Evolutionary conservation across 2,888 invertebrate species (phyloP), one percentile per base, ranked within the genome.

Genomic region (Trichogramma dendrolimi): DNA sequence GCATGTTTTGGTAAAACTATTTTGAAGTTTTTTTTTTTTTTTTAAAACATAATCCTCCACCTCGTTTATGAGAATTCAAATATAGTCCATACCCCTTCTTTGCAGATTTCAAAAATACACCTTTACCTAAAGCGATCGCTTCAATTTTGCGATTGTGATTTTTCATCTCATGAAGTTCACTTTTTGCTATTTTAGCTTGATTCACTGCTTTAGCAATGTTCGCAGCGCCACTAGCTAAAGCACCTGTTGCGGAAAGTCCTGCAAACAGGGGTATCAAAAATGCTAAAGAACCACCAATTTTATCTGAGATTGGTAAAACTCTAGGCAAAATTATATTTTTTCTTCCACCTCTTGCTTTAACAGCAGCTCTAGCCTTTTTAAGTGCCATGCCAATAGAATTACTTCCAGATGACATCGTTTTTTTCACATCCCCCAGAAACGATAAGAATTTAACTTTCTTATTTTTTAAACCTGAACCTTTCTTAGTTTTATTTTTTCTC

Each of bases 111-210:
- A 68, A 38, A 46, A 66, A 60, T 10, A 72, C 59, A 41, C 71
- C 70, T 42, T 67, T 62, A 5, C 70, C 71, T 5, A 75, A 57
- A 39, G 72, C 74, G 49, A 76, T 74, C 50, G 72, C 67, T 71
- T 79, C 78, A 74, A 78, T 77, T n/a, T 64, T 66, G 66, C 69
- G 62, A 67, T 79, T 79, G 63, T 76, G 77, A 5, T 75, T 68
- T 55, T 69, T 58, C 39, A 64, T 68, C 68, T 79, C 76, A 14
- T 67, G 61, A 46, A 75, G 66, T 64, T 71, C 60, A 65, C 73
- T 65, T 69, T 70, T 67, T 6, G 75, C 75, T 52, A 56, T 61
- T 63, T 72, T 74, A 4, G 73, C 70, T 57, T 75, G 69, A 64
- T 74, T 75, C n/a, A 75, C 70, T n/a, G 75, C 72, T 61, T 74